Base-by-base conservation (phyloP, 1,140 invertebrate genomes). In the Halesus radiatus region DNA sequence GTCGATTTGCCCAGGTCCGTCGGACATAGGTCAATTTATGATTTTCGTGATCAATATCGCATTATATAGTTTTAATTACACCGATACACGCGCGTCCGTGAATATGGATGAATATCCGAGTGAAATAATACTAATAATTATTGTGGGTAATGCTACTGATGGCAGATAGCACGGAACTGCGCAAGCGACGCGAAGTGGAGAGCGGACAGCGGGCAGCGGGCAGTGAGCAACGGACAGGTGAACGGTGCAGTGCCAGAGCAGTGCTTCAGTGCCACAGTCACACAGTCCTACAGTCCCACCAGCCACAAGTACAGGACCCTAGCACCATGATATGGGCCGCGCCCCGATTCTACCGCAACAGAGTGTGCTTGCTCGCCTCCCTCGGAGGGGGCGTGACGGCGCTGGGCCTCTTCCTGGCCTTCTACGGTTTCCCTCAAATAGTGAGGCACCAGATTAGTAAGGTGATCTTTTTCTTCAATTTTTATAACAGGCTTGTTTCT, bases 401-500 rank as follows among this genome's bases (percentile, higher is more conserved):
- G 20, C 54, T 84, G 26, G 84, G 84, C 20, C 78, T 84, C 10
- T 66, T 84, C 45, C 78, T 82, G 76, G 80, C 80, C 1, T 80
- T 77, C 76, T 84, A 85, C 60, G 82, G 77, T 3, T 84, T 84
- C 72, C 83, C 83, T 20, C 81, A 78, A 75, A 75, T 85, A 22
- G 54, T 81, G 0, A 72, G 79, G 16, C 22, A 45, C 45, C 68
- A 79, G 53, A 83, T 85, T 66, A 29, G 54, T 8, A 37, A 81
- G 83, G 84, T 83, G 83, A 66, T 45, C 8, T 45, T 45, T 45
- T 45, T 45, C 10, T 45, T 45, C 37, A 10, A 45, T 10, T 45
- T 29, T 45, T 13, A 45, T 3, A 45, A 45, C 5, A 45, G 10
- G 37, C 8, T 13, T 13, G 10, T 1, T 13, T 10, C 10, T 32